These are phyloP conservation scores for Petrocephalus zakoni DNA, from an alignment of 2,113 vertebrate genomes.

Conservation along the genomic window DNA sequence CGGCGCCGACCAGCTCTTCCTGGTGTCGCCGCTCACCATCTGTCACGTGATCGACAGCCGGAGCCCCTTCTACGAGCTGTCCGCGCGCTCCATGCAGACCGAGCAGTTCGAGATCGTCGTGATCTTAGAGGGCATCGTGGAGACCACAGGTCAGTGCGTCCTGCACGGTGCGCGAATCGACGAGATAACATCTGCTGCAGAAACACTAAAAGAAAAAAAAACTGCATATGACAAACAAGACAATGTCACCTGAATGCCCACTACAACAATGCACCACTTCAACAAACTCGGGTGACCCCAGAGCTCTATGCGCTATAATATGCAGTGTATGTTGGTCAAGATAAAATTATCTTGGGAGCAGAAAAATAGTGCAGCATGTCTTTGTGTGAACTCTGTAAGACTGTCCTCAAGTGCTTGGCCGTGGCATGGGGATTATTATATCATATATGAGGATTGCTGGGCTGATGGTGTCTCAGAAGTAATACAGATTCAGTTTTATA, in stretches of 20 bases:
- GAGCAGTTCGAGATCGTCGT: slow-evolving; percentile 99
- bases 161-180: background rate
- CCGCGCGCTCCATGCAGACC: slow-evolving; percentile 92
- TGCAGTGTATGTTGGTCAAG: background rate
- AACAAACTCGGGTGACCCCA: background rate
- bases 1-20: slow-evolving; percentile 96
- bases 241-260: background rate
- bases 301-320: background rate
- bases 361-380: background rate
- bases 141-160: slow-evolving; percentile 87
- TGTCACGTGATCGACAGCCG: slow-evolving; percentile 98
- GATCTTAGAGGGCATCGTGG: slow-evolving; percentile 97
- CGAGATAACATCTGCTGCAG: background rate
- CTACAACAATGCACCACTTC: background rate
- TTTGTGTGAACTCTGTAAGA: background rate
- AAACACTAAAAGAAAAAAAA: background rate
- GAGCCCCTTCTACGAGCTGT: slow-evolving; percentile 98
- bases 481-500: background rate
- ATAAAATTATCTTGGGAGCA: background rate
- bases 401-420: background rate
- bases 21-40: slow-evolving; percentile 97
- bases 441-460: background rate
- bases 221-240: background rate
- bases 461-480: background rate
- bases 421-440: background rate